A percentile compares a stretch with the other conserved stretches of the same genome.
Conservation (phyloP, 2,888 invertebrate genomes). For the Eretmocerus hayati region DNA sequence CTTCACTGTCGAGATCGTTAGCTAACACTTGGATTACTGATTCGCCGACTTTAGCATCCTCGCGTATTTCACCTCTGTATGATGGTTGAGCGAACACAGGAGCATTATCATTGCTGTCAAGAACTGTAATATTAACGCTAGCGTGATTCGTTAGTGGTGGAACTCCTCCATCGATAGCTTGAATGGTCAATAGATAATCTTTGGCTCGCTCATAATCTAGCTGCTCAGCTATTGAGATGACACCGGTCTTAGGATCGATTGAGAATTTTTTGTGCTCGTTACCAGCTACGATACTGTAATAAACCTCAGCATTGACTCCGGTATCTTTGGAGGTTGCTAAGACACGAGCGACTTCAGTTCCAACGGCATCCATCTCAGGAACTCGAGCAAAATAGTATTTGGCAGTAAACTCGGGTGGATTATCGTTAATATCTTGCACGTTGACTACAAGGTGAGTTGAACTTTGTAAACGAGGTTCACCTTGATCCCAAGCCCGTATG, state of each 20-base stretch:
- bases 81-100: conserved; percentile 72
- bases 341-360: conserved; percentile 75
- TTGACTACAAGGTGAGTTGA: conserved; percentile 66
- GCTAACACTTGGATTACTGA: conserved; percentile 72
- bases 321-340: conserved; percentile 88
- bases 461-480: conserved; percentile 65
- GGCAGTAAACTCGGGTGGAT: conserved; percentile 88
- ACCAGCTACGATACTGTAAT: conserved; percentile 79
- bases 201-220: conserved; percentile 83
- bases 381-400: conserved; percentile 72
- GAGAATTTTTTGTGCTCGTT: conserved; percentile 82
- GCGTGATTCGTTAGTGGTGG: conserved; percentile 86
- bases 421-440: conserved; percentile 90
- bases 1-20: conserved; percentile 75
- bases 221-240: conserved; percentile 67
- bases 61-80: conserved; percentile 69
- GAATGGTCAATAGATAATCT: conserved; percentile 80
- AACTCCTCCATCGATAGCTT: conserved; percentile 82
- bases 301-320: conserved; percentile 88
- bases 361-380: conserved; percentile 70
- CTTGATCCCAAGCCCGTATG: conserved; percentile 77
- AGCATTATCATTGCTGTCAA: conserved; percentile 82
- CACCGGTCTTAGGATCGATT: conserved; percentile 67
- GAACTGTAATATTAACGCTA: conserved; percentile 75
- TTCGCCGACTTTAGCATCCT: conserved; percentile 69